phyloP scores from a whole-genome alignment of 2,113 vertebrate species.

The Brachypodius melanocephalos region DNA sequence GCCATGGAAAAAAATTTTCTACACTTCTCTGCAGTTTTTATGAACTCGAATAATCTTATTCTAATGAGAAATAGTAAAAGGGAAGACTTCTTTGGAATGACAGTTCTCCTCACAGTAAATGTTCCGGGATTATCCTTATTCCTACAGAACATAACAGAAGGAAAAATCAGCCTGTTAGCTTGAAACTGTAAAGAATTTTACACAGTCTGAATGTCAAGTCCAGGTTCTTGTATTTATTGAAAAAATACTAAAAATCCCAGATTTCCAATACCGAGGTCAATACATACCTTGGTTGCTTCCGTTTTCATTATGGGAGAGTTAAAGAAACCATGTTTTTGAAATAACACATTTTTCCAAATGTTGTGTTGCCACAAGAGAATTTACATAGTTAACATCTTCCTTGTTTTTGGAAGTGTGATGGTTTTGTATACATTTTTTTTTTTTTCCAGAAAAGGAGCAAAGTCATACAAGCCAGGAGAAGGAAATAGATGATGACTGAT shows the following conservation, averaged over 20 bases:
- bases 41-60: neutral
- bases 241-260: neutral
- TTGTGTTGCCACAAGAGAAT: neutral
- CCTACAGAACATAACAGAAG: neutral
- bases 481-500: neutral
- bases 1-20: neutral
- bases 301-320: neutral
- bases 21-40: neutral
- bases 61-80: neutral
- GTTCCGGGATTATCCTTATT: neutral
- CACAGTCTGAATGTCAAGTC: neutral
- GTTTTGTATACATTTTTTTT: neutral
- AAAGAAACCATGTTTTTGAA: neutral
- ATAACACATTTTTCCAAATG: neutral
- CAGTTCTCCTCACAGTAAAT: neutral
- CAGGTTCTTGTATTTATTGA: neutral
- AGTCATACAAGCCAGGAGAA: neutral
- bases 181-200: neutral
- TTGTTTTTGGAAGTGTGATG: neutral
- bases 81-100: neutral
- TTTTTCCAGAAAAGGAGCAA: neutral
- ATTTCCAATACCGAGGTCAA: neutral
- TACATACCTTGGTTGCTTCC: neutral
- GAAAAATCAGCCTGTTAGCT: neutral
- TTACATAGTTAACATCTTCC: neutral